Evolutionary conservation across 2,888 invertebrate genomes (phyloP).

Genomic region (Acronicta aceris): DNA sequence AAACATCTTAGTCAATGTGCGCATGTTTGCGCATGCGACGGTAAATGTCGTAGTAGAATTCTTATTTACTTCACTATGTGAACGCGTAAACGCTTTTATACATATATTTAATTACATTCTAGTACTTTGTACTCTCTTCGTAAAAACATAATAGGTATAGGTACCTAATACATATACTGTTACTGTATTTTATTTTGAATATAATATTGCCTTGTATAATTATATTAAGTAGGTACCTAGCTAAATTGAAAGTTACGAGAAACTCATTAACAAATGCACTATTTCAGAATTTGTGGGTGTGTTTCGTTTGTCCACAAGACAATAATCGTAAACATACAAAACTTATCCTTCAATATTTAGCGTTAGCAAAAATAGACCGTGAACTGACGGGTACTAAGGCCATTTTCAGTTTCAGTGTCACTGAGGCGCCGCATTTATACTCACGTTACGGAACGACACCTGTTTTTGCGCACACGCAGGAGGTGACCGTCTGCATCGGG

Average conservation of each 20-base stretch:
- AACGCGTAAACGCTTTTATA: not conserved
- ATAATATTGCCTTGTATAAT: not conserved
- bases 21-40: slow-evolving; percentile 25
- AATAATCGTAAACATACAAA: slow-evolving; percentile 16
- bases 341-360: slow-evolving; percentile 42
- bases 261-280: too few relatives aligned
- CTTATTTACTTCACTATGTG: slow-evolving; percentile 1
- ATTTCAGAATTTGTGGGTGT: too few relatives aligned
- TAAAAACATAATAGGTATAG: not conserved
- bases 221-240: not conserved
- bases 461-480: slow-evolving; percentile 21
- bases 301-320: not conserved
- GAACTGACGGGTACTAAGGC: slow-evolving; percentile 38
- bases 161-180: too few relatives aligned
- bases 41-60: slow-evolving; percentile 22
- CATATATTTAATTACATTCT: not conserved
- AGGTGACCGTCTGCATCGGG: slow-evolving; percentile 55
- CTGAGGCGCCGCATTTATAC: slow-evolving; percentile 15
- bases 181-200: too few relatives aligned
- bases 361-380: slow-evolving; percentile 47
- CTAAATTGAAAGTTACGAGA: too few relatives aligned
- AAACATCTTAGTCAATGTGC: slow-evolving; percentile 17
- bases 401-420: slow-evolving; percentile 46
- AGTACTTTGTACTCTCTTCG: too few relatives aligned
- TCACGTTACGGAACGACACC: slow-evolving; percentile 17